These are phyloP conservation scores for Girardinichthys multiradiatus DNA, from an alignment of 2,113 vertebrate genomes.

Conservation along the genomic window DNA sequence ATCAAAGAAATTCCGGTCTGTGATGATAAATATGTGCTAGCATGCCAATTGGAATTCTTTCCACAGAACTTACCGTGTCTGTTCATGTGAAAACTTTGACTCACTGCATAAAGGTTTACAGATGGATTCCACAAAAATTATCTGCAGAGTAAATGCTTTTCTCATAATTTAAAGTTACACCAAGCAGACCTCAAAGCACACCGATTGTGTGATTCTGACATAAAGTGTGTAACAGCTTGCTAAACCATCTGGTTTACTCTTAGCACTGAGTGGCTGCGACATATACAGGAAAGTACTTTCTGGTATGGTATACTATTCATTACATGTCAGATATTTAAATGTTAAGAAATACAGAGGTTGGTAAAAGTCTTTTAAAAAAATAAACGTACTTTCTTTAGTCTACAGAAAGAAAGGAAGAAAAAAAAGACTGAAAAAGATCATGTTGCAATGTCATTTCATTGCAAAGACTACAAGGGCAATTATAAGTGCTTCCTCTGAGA, in stretches of 20 bases:
- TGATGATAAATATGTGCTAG: constrained; percentile 33
- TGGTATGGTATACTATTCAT: not conserved
- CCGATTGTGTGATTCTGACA: not conserved
- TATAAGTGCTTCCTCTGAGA: constrained; percentile 55
- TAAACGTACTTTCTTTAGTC: constrained; percentile 7
- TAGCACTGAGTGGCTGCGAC: not conserved
- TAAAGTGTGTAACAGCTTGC: constrained; percentile 4
- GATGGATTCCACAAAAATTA: constrained; percentile 18
- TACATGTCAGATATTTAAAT: constrained; percentile 3
- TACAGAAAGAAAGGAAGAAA: constrained; percentile 21
- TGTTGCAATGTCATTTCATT: constrained; percentile 49
- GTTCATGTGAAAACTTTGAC: constrained; percentile 26
- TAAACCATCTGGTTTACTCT: constrained; percentile 22
- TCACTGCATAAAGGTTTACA: constrained; percentile 12
- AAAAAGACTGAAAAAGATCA: constrained; percentile 38
- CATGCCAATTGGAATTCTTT: constrained; percentile 15
- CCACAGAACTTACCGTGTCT: constrained; percentile 34
- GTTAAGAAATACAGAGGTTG: constrained; percentile 9
- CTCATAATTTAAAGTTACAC: constrained; percentile 10
- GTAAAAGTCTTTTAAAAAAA: constrained; percentile 5
- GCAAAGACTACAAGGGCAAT: constrained; percentile 42
- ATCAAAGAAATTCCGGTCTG: constrained; percentile 34
- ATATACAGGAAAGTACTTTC: constrained; percentile 1
- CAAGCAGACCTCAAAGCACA: constrained; percentile 4
- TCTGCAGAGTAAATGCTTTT: constrained; percentile 3